Conservation (phyloP, 2,113 vertebrate species). For the Leptocoma aspasia region DNA sequence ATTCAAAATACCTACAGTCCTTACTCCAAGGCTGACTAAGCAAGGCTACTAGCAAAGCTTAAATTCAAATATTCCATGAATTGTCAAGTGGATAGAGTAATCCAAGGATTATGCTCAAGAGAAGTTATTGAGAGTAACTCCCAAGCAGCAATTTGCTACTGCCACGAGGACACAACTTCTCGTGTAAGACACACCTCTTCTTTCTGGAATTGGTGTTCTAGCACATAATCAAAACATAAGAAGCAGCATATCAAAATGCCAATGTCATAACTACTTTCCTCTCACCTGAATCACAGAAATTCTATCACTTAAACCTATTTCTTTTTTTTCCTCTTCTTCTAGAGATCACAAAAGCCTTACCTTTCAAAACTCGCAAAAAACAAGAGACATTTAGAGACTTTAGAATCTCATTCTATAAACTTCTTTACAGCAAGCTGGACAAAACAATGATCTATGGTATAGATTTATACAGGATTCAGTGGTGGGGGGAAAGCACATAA, state of each 20-base stretch:
- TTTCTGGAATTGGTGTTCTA: background rate
- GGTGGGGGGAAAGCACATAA: rapidly evolving
- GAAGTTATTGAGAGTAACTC: background rate
- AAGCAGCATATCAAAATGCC: background rate
- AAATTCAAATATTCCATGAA: background rate
- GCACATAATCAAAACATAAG: background rate
- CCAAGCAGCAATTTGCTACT: background rate
- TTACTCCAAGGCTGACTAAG: background rate
- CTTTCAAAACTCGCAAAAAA: background rate
- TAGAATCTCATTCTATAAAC: background rate
- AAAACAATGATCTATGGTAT: background rate
- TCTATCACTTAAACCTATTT: background rate
- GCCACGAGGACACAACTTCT: background rate
- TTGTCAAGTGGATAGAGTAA: background rate
- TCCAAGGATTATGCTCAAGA: background rate
- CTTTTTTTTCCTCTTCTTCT: background rate
- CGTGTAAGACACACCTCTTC: rapidly evolving
- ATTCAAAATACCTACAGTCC: background rate
- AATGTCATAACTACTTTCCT: background rate
- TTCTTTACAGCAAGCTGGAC: background rate
- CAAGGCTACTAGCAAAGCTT: background rate
- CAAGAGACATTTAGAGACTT: background rate
- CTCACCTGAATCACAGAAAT: background rate
- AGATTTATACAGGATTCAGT: background rate
- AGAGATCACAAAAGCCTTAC: background rate